Evolutionary conservation across 37 sponge, comb jelly and placozoan species (phyloP), one percentile per base, ranked within the genome.

Genomic region (Dysidea cf. avara): DNA sequence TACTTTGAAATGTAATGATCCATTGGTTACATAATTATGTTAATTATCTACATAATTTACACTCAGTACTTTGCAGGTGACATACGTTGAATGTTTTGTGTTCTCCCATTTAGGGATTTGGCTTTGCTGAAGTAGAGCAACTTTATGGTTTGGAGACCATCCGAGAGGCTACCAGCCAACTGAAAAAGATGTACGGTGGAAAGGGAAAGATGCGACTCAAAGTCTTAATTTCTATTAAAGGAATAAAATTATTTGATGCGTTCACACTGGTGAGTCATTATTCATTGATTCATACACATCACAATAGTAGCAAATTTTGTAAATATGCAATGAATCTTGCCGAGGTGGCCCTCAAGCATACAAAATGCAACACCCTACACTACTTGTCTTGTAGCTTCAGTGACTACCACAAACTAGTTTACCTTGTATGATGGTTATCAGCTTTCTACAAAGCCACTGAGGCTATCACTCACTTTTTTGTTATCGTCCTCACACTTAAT

Each of bases 41-140:
- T 28, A 56, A 21, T 56, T 56, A 26, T 6, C 29, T 56, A 26
- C 29, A 12, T 12, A 56, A 56, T 56, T 21, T 56, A 28, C 5
- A 56, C 4, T 7, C 28, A 26, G 11, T 56, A 7, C 57, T 43
- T 43, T 43, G 46, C 46, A 43, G 46, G 46, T 9, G 9, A 56
- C 28, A 56, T 56, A 28, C 24, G 16, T 56, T 6, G 5, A 6
- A 14, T 5, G 16, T 28, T 7, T 13, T 56, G 57, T 56, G 28
- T 56, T 67, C 26, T 48, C n/a, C n/a, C n/a, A n/a, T n/a, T 20
- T 61, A 87, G 83, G 87, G 84, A 29, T 92, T 61, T 78, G 93
- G 93, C 4, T 92, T 84, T 77, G 84, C 85, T 46, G 84, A 86
- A 53, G 93, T 92, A 21, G 87, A 92, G 53, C 93, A 92, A 43